phyloP scores from a whole-genome alignment of 2,113 vertebrate genomes.

The Phocoena phocoena region DNA sequence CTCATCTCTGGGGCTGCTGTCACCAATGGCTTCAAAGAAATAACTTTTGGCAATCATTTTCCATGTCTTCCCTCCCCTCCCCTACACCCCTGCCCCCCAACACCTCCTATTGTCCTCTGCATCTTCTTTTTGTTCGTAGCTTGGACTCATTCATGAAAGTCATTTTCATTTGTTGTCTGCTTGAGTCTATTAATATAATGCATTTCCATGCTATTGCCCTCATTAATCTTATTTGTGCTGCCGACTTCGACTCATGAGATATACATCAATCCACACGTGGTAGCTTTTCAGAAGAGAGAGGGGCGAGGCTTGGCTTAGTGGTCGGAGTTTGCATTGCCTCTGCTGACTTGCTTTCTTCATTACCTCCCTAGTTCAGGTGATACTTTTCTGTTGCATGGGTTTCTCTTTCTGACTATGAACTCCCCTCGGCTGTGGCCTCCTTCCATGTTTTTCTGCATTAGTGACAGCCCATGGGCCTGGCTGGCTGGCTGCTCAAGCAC shows the following conservation, averaged over 20 bases:
- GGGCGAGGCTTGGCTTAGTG: neutral
- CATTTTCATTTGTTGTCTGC: conserved; percentile 20
- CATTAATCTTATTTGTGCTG: neutral
- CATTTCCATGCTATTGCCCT: neutral
- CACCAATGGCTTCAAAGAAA: conserved; percentile 40
- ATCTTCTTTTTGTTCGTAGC: neutral
- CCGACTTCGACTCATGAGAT: neutral
- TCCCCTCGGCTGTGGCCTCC: neutral
- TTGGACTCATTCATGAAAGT: conserved; percentile 8
- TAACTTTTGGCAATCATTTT: neutral
- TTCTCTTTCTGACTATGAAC: neutral
- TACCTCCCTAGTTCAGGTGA: neutral
- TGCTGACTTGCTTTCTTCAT: neutral
- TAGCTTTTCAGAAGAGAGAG: neutral
- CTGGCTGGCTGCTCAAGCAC: neutral
- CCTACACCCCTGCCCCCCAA: neutral
- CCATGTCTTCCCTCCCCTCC: neutral
- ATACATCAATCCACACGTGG: neutral
- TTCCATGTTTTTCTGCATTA: neutral
- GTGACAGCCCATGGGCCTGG: too few species aligned
- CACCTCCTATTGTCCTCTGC: neutral
- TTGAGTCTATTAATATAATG: neutral
- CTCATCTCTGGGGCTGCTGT: conserved; percentile 19
- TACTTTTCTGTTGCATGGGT: neutral
- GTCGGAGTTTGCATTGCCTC: neutral